These are phyloP conservation scores for Sorex maritimensis DNA, from an alignment of 2,797 vertebrate genomes.

Conservation along the genomic window DNA sequence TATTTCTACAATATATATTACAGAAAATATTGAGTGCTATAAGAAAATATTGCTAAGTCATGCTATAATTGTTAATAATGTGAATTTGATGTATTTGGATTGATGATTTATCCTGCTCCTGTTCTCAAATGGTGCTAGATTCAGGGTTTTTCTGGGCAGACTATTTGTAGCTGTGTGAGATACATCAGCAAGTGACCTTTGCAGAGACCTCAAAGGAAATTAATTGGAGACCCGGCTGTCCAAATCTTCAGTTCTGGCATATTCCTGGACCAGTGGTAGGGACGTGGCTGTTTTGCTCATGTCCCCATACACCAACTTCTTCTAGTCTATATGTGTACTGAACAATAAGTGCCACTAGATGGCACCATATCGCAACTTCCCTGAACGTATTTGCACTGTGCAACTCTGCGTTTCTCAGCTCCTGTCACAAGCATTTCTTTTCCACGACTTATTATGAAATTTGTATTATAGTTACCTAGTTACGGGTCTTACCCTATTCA, in stretches of 20 bases:
- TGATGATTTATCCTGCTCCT: not conserved
- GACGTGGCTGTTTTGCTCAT: not conserved
- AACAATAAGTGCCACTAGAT: slow-evolving; percentile 58
- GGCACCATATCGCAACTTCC: slow-evolving; percentile 38
- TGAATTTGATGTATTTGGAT: not conserved
- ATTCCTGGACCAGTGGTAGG: not conserved
- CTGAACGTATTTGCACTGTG: not conserved
- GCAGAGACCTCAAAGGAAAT: not conserved
- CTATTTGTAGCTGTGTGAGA: too few species aligned
- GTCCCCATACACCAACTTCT: too few species aligned
- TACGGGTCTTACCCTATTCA: not conserved
- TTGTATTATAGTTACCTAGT: slow-evolving; percentile 26
- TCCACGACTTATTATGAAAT: not conserved
- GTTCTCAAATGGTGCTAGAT: not conserved
- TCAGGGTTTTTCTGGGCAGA: slow-evolving; percentile 28
- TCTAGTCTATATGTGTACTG: not conserved
- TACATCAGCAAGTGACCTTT: not conserved
- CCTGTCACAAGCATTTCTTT: not conserved
- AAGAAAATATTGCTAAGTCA: too few species aligned
- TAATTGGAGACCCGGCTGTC: not conserved
- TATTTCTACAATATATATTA: too few species aligned
- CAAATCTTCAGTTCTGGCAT: not conserved
- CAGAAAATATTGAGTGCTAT: too few species aligned
- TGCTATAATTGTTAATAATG: too few species aligned
- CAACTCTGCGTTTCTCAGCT: not conserved